Evolutionary conservation across 2,113 vertebrate species (phyloP).

Genomic region (Callorhinus ursinus): DNA sequence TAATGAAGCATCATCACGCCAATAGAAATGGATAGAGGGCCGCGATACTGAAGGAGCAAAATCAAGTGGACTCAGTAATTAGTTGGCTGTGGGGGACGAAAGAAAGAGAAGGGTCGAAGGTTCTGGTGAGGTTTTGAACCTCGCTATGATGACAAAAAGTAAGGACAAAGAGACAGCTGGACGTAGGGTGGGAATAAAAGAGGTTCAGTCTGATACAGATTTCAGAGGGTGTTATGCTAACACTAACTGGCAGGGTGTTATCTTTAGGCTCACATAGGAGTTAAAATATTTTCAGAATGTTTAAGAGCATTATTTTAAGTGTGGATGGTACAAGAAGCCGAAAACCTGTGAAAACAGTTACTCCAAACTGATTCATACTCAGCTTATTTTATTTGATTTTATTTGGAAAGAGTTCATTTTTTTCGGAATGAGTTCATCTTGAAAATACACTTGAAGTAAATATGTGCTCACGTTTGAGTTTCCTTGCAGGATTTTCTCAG

Average conservation of each 20-base stretch:
- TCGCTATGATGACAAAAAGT: background rate
- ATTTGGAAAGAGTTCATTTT: background rate
- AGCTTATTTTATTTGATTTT: background rate
- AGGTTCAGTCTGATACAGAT: background rate
- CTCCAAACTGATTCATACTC: background rate
- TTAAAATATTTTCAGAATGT: background rate
- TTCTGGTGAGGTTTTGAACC: background rate
- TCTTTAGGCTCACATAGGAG: background rate
- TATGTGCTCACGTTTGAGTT: background rate
- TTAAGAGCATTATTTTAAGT: background rate
- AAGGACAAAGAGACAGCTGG: background rate
- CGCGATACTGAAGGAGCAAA: background rate
- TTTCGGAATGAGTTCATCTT: background rate
- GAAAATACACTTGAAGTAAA: constrained; percentile 26
- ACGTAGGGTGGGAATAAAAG: background rate
- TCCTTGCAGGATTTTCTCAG: background rate
- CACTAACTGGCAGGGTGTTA: background rate
- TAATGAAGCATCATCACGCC: background rate
- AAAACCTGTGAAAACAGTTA: constrained; percentile 11
- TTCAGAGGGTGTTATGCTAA: background rate
- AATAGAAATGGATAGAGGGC: background rate
- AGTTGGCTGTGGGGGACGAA: background rate
- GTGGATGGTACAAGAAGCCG: background rate
- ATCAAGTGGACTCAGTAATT: background rate
- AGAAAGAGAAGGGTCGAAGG: background rate